Base-by-base conservation (phyloP, 2,888 invertebrate genomes). In the Melitaea athalia region DNA sequence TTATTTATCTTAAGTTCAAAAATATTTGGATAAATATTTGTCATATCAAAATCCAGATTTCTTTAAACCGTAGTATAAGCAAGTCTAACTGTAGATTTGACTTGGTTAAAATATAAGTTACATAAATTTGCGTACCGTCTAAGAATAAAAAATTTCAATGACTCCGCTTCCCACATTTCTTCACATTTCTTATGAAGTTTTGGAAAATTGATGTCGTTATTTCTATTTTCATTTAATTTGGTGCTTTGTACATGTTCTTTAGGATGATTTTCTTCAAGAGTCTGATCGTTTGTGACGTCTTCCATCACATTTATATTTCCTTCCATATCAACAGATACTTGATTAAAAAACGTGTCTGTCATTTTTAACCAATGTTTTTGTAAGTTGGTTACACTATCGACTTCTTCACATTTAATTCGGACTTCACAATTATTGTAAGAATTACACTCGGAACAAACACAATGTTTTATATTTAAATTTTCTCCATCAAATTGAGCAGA, bases 281-380 rank as follows among this genome's bases (percentile, higher is more conserved):
- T 59, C 45, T 83, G 81, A 15, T 79, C 75, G 1, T 42, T 38
- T 15, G 76, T 79, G 74, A 85, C 82, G 0, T 85, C 82, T 2
- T 86, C 82, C 6, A 78, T 42, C 17, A 84, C 59, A 67, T 31
- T 79, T 59, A 91, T 87, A 69, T 75, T 78, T 24, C 92, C 92
- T 75, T 91, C 92, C 64, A 86, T 81, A 64, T 88, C 84, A 0
- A 92, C 86, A 12, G 78, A 53, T 45, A 92, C 75, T 57, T 79
- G 81, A 71, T 88, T 88, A 38, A 77, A 75, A 76, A 86, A 89
- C 0, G 91, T 91, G 78, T 92, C 92, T 69, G 80, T 85, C 82
- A 91, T 81, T 70, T 75, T 82, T n/a, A 91, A 72, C 92, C 91
- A 92, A 64, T 74, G 72, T 63, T 81, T 78, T 49, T 85, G 81